A percentile compares a stretch with the other conserved stretches of the same genome.
Conservation (phyloP, 2,888 invertebrate genomes). For the Bembecia ichneumoniformis region DNA sequence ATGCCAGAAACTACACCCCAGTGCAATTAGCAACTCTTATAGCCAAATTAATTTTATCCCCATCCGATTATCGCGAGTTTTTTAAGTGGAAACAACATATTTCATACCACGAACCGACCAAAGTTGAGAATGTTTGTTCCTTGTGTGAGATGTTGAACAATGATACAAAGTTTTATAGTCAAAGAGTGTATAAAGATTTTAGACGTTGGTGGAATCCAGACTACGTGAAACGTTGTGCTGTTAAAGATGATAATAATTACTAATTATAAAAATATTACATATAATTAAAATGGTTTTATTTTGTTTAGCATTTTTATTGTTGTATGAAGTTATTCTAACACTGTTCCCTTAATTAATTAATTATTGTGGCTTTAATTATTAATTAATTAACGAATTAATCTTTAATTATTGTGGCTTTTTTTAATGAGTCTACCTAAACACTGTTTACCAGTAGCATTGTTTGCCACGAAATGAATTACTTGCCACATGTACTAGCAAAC, state of each 20-base stretch:
- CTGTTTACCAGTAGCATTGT: no score
- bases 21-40: constrained; percentile 32
- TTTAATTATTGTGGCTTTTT: no score
- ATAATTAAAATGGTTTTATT: no score
- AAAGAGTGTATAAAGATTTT: constrained; percentile 30
- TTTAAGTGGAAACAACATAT: constrained; percentile 42
- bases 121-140: constrained; percentile 32
- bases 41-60: constrained; percentile 25
- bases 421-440: no score
- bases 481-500: no score
- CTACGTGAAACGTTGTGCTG: constrained; percentile 9
- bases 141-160: constrained; percentile 43
- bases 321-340: not conserved
- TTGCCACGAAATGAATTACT: no score
- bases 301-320: not conserved
- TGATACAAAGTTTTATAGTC: constrained; percentile 15
- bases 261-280: not conserved
- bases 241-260: not conserved
- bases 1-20: constrained; percentile 24
- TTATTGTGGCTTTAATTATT: no score
- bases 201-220: constrained; percentile 45
- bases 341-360: no score
- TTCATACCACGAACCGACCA: constrained; percentile 25
- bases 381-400: no score
- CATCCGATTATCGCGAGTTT: constrained; percentile 29